phyloP scores from a whole-genome alignment of 23 tunicate genomes.

The Halocynthia roretzi region DNA sequence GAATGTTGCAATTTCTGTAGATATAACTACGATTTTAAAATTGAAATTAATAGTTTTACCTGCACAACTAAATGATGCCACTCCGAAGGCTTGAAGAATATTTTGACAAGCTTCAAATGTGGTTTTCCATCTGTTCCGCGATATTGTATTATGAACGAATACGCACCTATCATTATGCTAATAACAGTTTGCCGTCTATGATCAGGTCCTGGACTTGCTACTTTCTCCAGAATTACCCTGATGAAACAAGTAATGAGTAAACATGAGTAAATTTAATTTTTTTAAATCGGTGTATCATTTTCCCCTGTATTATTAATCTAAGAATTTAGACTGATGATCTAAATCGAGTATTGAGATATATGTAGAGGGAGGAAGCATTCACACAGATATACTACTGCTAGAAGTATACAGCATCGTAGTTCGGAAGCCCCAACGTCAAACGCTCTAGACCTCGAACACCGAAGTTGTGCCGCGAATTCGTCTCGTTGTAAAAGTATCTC shows the following conservation, averaged over 20 bases:
- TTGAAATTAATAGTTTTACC: background rate
- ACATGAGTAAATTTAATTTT: background rate
- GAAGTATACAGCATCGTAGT: no score
- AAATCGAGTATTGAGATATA: no score
- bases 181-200: slow-evolving; percentile 27
- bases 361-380: no score
- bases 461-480: no score
- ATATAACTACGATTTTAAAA: background rate
- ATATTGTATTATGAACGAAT: slow-evolving; percentile 55
- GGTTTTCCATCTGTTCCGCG: slow-evolving; percentile 32
- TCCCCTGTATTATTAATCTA: no score
- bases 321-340: no score
- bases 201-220: slow-evolving; percentile 33
- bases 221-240: slow-evolving; percentile 66
- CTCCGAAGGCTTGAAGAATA: slow-evolving; percentile 28
- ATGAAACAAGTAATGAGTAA: background rate
- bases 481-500: no score
- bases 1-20: background rate
- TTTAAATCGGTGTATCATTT: background rate
- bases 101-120: slow-evolving; percentile 25
- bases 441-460: no score
- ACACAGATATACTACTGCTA: no score
- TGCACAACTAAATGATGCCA: slow-evolving; percentile 85
- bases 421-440: no score
- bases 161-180: slow-evolving; percentile 37